Evolutionary conservation across 2,888 invertebrate species (phyloP).

Genomic region (Tiphia femorata): DNA sequence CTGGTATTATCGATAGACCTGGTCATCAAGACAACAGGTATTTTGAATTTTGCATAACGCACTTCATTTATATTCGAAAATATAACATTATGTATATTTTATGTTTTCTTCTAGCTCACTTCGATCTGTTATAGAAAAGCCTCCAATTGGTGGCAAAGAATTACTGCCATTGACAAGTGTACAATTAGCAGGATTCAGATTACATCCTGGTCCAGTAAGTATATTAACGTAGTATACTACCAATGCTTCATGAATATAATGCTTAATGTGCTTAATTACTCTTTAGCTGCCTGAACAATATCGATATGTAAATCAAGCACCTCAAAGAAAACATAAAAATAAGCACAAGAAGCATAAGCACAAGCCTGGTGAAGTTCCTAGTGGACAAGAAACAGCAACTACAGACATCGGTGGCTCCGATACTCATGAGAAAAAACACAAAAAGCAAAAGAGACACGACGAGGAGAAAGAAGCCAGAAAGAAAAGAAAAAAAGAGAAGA

Average conservation of each 20-base stretch:
- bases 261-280: background rate
- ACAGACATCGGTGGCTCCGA: conserved; percentile 78
- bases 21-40: conserved; percentile 80
- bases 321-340: conserved; percentile 94
- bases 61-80: background rate
- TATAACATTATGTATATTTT: too few species aligned
- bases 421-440: conserved; percentile 94
- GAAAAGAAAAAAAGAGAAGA: conserved; percentile 95
- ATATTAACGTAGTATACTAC: too few species aligned
- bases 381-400: conserved; percentile 80
- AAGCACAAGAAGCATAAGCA: conserved; percentile 96
- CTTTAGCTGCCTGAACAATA: conserved; percentile 91
- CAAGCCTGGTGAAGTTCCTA: conserved; percentile 85
- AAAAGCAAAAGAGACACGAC: conserved; percentile 93
- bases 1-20: conserved; percentile 95
- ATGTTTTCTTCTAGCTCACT: conserved; percentile 78
- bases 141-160: conserved; percentile 93
- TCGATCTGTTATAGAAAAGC: conserved; percentile 94
- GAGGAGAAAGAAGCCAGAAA: conserved; percentile 91
- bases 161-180: conserved; percentile 87
- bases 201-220: conserved; percentile 92
- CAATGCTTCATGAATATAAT: background rate
- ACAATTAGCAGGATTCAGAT: conserved; percentile 91
- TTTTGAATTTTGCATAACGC: background rate
- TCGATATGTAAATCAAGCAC: conserved; percentile 90